These are phyloP conservation scores for Geothlypis trichas DNA, from an alignment of 2,113 vertebrate species.

Conservation along the genomic window DNA sequence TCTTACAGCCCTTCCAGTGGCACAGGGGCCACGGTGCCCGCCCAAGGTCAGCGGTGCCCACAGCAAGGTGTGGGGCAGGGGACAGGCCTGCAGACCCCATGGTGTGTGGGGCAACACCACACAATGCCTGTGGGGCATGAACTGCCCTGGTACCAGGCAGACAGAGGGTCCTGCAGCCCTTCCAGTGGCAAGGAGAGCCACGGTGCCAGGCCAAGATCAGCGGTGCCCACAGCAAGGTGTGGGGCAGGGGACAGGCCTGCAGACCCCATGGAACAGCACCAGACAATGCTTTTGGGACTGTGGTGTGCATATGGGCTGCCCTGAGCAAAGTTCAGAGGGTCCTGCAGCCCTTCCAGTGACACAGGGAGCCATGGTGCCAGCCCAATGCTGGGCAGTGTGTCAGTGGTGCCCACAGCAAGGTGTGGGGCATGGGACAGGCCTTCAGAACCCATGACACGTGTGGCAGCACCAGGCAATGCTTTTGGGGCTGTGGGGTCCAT, in stretches of 20 bases:
- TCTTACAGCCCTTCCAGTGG: too few relatives aligned
- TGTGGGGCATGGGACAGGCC: background rate
- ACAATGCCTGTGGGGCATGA: background rate
- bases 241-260: too few relatives aligned
- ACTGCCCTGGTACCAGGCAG: rapidly evolving
- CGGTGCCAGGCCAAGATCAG: background rate
- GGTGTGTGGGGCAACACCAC: rapidly evolving
- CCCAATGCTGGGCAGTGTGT: too few relatives aligned
- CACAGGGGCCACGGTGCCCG: too few relatives aligned
- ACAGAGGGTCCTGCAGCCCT: too few relatives aligned
- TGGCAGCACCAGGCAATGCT: background rate
- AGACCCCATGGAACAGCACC: too few relatives aligned
- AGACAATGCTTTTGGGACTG: too few relatives aligned
- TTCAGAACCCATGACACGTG: background rate
- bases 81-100: rapidly evolving
- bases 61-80: background rate
- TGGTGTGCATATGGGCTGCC: too few relatives aligned
- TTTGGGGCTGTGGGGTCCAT: background rate
- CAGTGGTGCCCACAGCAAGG: background rate
- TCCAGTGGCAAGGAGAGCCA: too few relatives aligned
- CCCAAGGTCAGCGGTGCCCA: background rate
- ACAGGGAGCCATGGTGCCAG: background rate
- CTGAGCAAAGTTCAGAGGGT: background rate
- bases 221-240: too few relatives aligned
- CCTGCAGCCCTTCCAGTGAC: background rate